Evolutionary conservation across 2,113 vertebrate species (phyloP), one percentile per base, ranked within the genome.

Genomic region (Lampris incognitus): DNA sequence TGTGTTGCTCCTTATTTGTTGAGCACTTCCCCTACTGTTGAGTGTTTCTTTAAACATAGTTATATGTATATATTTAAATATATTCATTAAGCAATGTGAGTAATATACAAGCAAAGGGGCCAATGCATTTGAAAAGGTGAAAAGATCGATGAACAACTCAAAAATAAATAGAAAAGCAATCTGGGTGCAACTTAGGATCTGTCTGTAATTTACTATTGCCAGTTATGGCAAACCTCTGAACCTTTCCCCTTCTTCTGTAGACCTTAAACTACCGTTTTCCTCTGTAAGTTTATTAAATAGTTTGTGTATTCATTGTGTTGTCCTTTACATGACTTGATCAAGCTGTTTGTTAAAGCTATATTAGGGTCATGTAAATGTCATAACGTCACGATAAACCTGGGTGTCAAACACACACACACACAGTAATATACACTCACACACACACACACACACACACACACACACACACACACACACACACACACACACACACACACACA

Each of bases 161-260:
- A 54, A 8, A 81, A 82, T 85, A 73, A 44, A 63, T 60, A 57
- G 55, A 51, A 57, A 38, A 81, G 56, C 5, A 56, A 69, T 40
- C 44, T 36, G 71, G 66, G 63, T 79, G 60, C 73, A 72, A 68
- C 82, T 77, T 64, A 73, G 24, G 9, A 39, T 59, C 6, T 39
- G 57, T 2, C 1, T 38, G 44, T 55, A 37, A 76, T 78, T 74
- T 82, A 61, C 74, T 76, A 49, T 59, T 48, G 57, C 73, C 77
- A 62, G 50, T 70, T 37, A 54, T 36, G 66, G 39, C 48, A 78
- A 60, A 68, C 6, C 42, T 40, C 11, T 61, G 50, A 50, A 36
- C 7, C 48, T 39, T 64, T 55, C 66, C 37, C 13, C 69, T 65
- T 73, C 80, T 68, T 13, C 24, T 64, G 61, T 65, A n/a, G 24